Base-by-base conservation (phyloP, 2,113 vertebrate species). In the Otocyon megalotis region DNA sequence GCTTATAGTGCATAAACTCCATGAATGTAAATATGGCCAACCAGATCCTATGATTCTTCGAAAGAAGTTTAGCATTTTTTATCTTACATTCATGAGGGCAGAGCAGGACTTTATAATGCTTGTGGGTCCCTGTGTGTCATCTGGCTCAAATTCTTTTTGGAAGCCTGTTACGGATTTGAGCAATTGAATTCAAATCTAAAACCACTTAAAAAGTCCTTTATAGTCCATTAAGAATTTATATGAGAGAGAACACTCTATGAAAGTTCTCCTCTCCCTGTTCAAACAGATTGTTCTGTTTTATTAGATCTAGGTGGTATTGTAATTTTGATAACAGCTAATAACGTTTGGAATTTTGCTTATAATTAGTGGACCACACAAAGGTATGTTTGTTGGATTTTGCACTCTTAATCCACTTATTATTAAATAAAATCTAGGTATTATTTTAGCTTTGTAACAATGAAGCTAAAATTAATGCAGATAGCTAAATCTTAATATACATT, bases 271-370 rank as follows among this genome's bases (percentile, higher is more conserved):
- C 65, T 98, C 95, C 94, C 84, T 97, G 96, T 98, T 98, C 94
- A 96, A 97, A 98, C 97, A 98, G 96, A 98, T 97, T 97, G 88
- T 83, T 98, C 90, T 97, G 60, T 97, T 98, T 96, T 96, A 96
- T 98, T 97, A 94, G 97, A 69, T 96, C 90, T 97, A 97, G 97
- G 94, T 98, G 97, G 96, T 97, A 98, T 95, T 97, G 87, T 98
- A 98, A 98, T 98, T 97, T 97, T 97, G 89, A 95, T 98, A 98
- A 98, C 93, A 98, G 93, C 94, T 98, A 98, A 96, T 97, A 98
- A 96, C 72, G 88, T 98, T 98, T 97, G 96, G 82, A 98, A 67
- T 94, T 87, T 97, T 97, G 93, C 94, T 96, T 98, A 91, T 97
- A 92, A 98, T 98, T 98, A 93, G 77, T 94, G 82, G 98, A 97